Base-by-base conservation (phyloP, 2,888 invertebrate genomes). In the Athetis lepigone region DNA sequence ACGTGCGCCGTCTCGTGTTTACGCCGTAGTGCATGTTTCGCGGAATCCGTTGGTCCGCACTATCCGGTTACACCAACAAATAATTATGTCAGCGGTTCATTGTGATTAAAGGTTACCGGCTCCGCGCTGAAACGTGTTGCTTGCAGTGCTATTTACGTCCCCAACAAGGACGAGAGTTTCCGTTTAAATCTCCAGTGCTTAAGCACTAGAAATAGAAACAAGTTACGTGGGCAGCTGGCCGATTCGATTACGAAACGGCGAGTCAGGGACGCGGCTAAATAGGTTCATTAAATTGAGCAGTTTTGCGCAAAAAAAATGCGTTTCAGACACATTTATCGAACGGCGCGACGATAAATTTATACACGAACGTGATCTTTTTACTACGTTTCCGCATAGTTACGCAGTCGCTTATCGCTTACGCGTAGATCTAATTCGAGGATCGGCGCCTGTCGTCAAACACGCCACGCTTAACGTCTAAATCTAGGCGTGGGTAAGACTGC, bases 311-410 rank as follows among this genome's bases (percentile, higher is more conserved):
- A 87, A 86, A 86, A 90, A 88, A 86, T 85, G 80, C 87, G 85
- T 86, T 85, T 86, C 86, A 82, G 86, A 87, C 83, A 90, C 87
- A 88, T 91, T 85, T 92, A 91, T 90, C 87, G 85, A 81, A 86
- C 84, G 79, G 82, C 81, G 87, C 86, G 85, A 87, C 89, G 90
- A 92, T 93, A 92, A 92, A 94, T 93, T 91, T 92, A 89, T 90
- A 90, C 91, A 86, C 89, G 89, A 87, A 92, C 91, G 90, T 89
- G 85, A 88, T 88, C 87, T 90, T 93, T 92, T 90, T 88, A 90
- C 89, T 89, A 84, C 85, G 88, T 91, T 93, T 95, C 94, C 94
- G 94, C 94, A 91, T 94, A 90, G 92, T 86, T 87, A 90, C 91
- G 85, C 84, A 82, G 85, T 79, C 83, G 87, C 84, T 89, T 91